These are phyloP conservation scores for Pygmarrhopalites habei DNA, from an alignment of 1,140 invertebrate species.

Conservation along the genomic window DNA sequence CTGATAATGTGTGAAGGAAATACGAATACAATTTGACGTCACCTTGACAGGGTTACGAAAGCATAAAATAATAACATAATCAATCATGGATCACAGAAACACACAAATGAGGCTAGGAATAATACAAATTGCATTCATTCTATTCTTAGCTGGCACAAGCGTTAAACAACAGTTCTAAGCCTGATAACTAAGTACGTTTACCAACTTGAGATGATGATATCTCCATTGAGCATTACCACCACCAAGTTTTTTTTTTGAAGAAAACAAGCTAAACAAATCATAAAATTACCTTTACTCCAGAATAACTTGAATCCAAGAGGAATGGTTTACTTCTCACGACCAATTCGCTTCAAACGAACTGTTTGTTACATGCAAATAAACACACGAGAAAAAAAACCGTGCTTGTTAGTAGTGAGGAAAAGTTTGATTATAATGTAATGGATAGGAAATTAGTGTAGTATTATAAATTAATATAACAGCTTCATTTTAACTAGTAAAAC, in stretches of 20 bases:
- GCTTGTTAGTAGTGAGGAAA: no score
- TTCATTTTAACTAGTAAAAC: neutral
- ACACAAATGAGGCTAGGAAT: no score
- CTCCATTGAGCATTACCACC: neutral
- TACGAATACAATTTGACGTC: no score
- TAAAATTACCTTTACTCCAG: neutral
- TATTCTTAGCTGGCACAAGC: no score
- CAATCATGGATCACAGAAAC: no score
- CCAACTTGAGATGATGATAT: neutral
- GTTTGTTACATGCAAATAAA: conserved; percentile 34
- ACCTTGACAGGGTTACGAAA: no score
- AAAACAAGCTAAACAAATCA: neutral
- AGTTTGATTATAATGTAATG: no score
- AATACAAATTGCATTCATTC: no score
- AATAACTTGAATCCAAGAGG: neutral
- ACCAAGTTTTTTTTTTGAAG: neutral
- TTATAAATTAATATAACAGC: neutral
- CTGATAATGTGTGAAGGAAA: no score
- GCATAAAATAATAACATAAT: no score
- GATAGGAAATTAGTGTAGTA: conserved; percentile 18
- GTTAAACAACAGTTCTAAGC: no score
- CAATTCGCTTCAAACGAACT: conserved; percentile 38
- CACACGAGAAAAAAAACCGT: conserved; percentile 23
- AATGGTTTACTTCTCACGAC: conserved; percentile 17
- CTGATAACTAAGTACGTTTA: no score